These are phyloP conservation scores for Dendrocopos noguchii DNA, from an alignment of 2,113 vertebrate genomes.

Conservation along the genomic window DNA sequence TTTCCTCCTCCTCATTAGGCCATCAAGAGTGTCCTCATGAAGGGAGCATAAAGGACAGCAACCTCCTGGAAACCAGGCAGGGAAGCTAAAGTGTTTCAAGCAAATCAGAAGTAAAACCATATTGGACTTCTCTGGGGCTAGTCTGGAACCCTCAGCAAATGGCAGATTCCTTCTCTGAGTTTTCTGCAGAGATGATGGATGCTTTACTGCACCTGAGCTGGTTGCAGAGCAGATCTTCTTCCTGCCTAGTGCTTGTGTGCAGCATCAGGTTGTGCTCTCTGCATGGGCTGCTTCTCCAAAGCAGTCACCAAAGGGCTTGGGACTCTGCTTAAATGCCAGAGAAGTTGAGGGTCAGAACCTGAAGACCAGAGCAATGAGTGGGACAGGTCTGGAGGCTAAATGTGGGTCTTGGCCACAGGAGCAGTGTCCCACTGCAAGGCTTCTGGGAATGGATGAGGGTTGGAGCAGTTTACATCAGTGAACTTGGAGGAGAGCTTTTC, in stretches of 20 bases:
- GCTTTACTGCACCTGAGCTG: neutral
- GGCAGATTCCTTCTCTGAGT: neutral
- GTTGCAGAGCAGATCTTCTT: neutral
- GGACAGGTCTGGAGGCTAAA: neutral
- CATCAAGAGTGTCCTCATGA: neutral
- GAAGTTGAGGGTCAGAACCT: neutral
- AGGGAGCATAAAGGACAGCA: neutral
- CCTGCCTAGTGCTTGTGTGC: neutral
- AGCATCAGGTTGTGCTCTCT: neutral
- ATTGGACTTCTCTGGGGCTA: neutral
- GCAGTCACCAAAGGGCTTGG: neutral
- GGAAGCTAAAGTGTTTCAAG: neutral
- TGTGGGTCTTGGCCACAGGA: neutral
- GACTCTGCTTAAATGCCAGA: neutral
- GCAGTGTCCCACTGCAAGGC: neutral
- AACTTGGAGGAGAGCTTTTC: neutral
- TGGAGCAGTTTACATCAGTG: neutral
- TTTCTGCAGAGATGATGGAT: neutral
- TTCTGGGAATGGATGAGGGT: neutral
- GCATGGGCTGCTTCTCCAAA: neutral
- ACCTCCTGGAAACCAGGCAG: neutral
- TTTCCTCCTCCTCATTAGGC: constrained; percentile 8
- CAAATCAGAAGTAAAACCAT: neutral
- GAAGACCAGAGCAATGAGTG: neutral
- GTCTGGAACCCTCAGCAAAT: neutral